These are phyloP conservation scores for Circaetus cinerascens DNA, from an alignment of 2,113 vertebrate genomes.

Conservation along the genomic window DNA sequence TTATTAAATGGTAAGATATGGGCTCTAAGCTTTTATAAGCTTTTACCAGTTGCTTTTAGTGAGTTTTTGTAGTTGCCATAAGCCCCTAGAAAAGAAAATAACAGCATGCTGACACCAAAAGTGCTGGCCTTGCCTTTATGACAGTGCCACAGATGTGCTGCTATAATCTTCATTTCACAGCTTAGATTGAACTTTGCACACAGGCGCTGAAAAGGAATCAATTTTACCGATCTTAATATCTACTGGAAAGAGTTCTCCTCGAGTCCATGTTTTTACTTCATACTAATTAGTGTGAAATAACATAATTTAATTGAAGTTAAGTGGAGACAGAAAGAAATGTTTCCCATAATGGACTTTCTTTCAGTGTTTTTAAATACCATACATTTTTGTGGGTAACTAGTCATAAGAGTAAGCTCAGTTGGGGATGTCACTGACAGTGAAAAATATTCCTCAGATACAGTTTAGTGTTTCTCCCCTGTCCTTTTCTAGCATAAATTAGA, in stretches of 20 bases:
- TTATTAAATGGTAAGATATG: not conserved
- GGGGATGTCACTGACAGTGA: not conserved
- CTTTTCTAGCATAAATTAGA: not conserved
- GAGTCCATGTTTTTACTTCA: conserved; percentile 34
- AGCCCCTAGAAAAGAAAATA: not conserved
- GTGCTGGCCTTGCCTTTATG: not conserved
- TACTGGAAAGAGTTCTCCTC: not conserved
- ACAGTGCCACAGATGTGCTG: not conserved
- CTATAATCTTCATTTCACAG: not conserved
- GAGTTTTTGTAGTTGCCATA: conserved; percentile 8
- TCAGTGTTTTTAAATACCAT: not conserved
- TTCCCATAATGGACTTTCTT: not conserved
- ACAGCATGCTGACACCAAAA: not conserved
- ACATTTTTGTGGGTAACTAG: not conserved
- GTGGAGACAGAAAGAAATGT: not conserved
- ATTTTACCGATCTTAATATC: conserved; percentile 1
- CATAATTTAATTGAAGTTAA: conserved; percentile 51
- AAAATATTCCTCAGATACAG: not conserved
- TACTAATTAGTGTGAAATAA: conserved; percentile 45
- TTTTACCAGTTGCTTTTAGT: conserved; percentile 17
- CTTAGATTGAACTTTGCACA: conserved; percentile 19
- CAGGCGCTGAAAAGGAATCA: not conserved
- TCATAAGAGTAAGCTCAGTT: not conserved
- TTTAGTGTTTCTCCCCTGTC: not conserved
- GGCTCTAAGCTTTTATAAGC: not conserved